Base-by-base conservation (phyloP, 2,888 invertebrate genomes). In the Phanerotoma sp. region DNA sequence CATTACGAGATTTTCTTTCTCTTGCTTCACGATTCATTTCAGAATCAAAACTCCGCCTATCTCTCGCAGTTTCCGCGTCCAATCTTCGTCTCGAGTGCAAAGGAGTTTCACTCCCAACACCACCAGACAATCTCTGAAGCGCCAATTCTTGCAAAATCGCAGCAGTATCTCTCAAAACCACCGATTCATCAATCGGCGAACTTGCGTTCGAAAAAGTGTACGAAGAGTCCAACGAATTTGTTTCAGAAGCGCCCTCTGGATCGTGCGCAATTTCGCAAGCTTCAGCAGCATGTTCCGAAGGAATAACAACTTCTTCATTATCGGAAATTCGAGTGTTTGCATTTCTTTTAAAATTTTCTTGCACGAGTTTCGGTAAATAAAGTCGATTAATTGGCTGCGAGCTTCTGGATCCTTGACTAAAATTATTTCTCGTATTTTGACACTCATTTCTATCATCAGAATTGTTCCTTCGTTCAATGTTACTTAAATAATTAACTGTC, bases 1-100 rank as follows among this genome's bases (percentile, higher is more conserved):
- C 81, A 42, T 78, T 75, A 21, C 73, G 72, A 72, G 79, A 78
- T 52, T 77, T 77, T 4, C 78, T 66, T 48, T 80, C 80, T 6
- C 78, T 67, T 0, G 80, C 72, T 57, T 80, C 79, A 7, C 79
- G 64, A 1, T 80, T 80, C 18, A 80, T 80, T 62, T 80, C 80
- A 2, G 80, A 79, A 55, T 81, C 80, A 58, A 79, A 78, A 54
- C 75, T 78, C 3, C 78, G 66, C n/a, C 76, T 64, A 32, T 76
- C 74, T n/a, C 66, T 62, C 15, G 57, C 54, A 3, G 58, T 50
- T 3, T 74, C 74, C 0, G 66, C 54, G 2, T 77, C 74, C 51
- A 71, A 71, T 13, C 68, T 65, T 32, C 70, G 62, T 2, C 61
- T 49, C 0, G 67, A 60, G 10, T 65, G 38, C 13, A 65, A 49